phyloP scores from a whole-genome alignment of 2,888 invertebrate genomes.

The Caenorhabditis virilis region DNA sequence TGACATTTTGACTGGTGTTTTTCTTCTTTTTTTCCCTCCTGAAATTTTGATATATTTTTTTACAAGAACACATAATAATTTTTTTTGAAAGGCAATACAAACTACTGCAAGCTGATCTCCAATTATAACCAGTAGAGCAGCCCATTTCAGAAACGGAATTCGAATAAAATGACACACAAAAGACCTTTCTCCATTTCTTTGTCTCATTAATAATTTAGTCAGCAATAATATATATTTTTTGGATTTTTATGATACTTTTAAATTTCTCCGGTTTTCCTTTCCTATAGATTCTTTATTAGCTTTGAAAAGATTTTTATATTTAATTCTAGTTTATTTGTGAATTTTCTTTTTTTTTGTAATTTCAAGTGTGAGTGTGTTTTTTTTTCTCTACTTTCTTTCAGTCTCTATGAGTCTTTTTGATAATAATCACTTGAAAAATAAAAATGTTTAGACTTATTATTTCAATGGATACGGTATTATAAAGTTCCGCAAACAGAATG shows the following conservation, averaged over 20 bases:
- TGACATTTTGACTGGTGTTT: constrained; percentile 2
- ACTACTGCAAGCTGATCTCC: constrained; percentile 11
- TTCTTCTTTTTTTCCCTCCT: background rate
- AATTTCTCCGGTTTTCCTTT: background rate
- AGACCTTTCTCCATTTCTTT: background rate
- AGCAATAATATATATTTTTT: background rate
- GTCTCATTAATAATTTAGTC: background rate
- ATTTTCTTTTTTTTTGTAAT: no score
- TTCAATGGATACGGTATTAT: no score
- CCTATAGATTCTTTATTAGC: background rate
- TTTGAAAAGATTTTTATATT: background rate
- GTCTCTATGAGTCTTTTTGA: background rate
- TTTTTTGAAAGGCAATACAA: constrained; percentile 1
- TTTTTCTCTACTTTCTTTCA: background rate
- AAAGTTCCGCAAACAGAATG: no score
- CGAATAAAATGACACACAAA: background rate
- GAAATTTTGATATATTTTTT: background rate
- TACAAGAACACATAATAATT: constrained; percentile 3
- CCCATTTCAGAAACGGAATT: constrained; percentile 2
- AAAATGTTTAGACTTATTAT: no score
- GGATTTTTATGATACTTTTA: background rate
- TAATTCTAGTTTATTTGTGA: background rate
- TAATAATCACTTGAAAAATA: no score
- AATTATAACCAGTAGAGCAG: background rate
- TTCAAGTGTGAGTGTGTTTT: background rate